phyloP scores from a whole-genome alignment of 2,888 invertebrate species.

The Microplitis manilae region DNA sequence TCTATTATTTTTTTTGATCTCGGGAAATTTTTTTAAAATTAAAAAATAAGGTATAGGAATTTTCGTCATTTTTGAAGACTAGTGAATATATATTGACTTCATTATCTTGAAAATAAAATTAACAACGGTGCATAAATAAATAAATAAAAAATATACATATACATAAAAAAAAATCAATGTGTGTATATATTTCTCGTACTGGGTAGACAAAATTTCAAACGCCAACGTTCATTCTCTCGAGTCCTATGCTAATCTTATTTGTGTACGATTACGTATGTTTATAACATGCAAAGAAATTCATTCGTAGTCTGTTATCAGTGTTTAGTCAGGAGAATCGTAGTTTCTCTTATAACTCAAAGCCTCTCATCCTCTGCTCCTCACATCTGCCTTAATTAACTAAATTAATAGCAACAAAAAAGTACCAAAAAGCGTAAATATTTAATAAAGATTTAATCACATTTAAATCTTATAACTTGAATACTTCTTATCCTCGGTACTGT shows the following conservation, averaged over 20 bases:
- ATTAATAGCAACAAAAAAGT: constrained; percentile 45
- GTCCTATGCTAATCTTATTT: constrained; percentile 71
- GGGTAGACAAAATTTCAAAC: constrained; percentile 31
- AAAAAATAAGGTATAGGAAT: no score
- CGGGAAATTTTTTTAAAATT: no score
- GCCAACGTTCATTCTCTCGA: constrained; percentile 46
- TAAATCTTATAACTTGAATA: background rate
- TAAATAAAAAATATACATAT: constrained; percentile 7
- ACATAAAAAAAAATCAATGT: constrained; percentile 3
- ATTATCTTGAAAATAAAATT: constrained; percentile 10
- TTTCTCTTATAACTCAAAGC: constrained; percentile 48
- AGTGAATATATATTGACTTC: background rate
- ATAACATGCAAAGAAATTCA: constrained; percentile 71
- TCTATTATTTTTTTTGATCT: no score
- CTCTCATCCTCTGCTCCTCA: background rate
- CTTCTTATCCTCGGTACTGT: no score
- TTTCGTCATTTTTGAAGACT: no score
- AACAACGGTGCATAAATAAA: background rate
- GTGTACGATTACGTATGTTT: constrained; percentile 72
- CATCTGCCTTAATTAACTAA: constrained; percentile 38
- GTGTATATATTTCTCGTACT: constrained; percentile 30
- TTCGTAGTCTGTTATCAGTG: constrained; percentile 68
- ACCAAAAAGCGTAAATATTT: background rate
- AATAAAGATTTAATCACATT: background rate
- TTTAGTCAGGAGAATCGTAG: constrained; percentile 69